Evolutionary conservation across 2,113 vertebrate species (phyloP), one percentile per base, ranked within the genome.

Genomic region (Aix galericulata): DNA sequence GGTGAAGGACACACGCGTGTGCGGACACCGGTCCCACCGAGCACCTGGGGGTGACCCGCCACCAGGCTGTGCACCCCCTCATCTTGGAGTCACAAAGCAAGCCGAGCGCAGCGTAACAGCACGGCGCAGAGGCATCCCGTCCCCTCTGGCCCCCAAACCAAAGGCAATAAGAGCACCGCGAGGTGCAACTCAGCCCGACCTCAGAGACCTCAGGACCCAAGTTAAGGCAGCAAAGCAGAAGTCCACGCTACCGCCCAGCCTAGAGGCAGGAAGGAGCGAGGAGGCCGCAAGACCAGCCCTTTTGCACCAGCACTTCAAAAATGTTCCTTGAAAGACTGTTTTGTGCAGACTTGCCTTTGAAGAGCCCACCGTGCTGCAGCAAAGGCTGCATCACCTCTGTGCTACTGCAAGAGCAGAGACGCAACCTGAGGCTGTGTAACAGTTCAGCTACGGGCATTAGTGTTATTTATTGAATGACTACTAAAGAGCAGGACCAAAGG

Each of bases 401-500:
- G 38, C 90, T 89, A 58, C 91, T 89, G 81, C 71, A 82, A 76
- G 62, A 96, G 91, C 9, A 0, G 83, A 87, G 90, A 93, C 8
- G 2, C 83, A 90, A 76, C 77, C 90, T 69, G 73, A 91, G 44
- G 56, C 90, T 84, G 66, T 18, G 38, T 75, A 87, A 82, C 86
- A 42, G 78, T 86, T 94, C 93, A 58, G 93, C 86, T 92, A 34
- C 0, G 46, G 91, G 83, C 89, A 80, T 95, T 96, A 89, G 68
- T 81, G 64, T 86, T 95, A 95, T 94, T 96, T 97, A 96, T 96
- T 95, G 67, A 96, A 79, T 59, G 92, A 94, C 94, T 96, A 89
- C 92, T 94, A 73, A 84, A 82, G 55, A 92, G 55, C 78, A 89
- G 92, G 95, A 96, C 94, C 91, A 96, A 92, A 93, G 74, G 62